These are phyloP conservation scores for Tapirus terrestris DNA, from an alignment of 2,113 vertebrate species.

Conservation along the genomic window DNA sequence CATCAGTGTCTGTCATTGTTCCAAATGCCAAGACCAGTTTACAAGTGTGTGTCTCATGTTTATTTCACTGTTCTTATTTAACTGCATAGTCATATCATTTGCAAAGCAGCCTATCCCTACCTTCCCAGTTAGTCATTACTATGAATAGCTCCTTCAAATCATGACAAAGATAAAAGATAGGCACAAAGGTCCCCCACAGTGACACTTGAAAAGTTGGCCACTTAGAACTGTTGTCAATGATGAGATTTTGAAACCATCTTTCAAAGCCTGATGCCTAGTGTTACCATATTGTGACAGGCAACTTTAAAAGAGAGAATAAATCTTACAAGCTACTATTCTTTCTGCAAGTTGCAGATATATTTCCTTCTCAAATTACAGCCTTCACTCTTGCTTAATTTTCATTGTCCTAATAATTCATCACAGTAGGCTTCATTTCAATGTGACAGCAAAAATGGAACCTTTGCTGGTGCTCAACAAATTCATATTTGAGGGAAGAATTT, in stretches of 20 bases:
- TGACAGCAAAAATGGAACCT: slow-evolving; percentile 44
- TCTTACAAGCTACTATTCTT: slow-evolving; percentile 64
- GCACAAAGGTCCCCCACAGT: neutral
- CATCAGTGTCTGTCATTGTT: neutral
- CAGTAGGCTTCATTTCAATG: slow-evolving; percentile 49
- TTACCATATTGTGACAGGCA: slow-evolving; percentile 56
- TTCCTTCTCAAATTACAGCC: slow-evolving; percentile 83
- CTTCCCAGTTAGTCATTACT: neutral
- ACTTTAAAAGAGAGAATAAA: slow-evolving; percentile 69
- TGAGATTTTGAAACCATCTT: slow-evolving; percentile 42
- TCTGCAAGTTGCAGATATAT: slow-evolving; percentile 78
- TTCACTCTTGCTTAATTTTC: slow-evolving; percentile 85
- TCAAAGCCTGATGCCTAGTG: slow-evolving; percentile 24
- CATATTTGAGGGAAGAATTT: neutral
- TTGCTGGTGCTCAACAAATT: slow-evolving; percentile 2
- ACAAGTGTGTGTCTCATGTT: neutral
- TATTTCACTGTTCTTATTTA: neutral
- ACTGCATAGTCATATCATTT: neutral
- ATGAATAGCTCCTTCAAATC: neutral
- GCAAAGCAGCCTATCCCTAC: neutral
- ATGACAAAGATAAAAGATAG: neutral
- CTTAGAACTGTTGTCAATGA: slow-evolving; percentile 30
- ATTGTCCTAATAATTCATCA: slow-evolving; percentile 79
- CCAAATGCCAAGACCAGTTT: neutral
- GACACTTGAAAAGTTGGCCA: slow-evolving; percentile 43